A percentile compares a stretch with the other conserved stretches of the same genome.
Evolutionary conservation across 2,888 invertebrate species (phyloP).

Genomic region (Drosophila sordidapex): DNA sequence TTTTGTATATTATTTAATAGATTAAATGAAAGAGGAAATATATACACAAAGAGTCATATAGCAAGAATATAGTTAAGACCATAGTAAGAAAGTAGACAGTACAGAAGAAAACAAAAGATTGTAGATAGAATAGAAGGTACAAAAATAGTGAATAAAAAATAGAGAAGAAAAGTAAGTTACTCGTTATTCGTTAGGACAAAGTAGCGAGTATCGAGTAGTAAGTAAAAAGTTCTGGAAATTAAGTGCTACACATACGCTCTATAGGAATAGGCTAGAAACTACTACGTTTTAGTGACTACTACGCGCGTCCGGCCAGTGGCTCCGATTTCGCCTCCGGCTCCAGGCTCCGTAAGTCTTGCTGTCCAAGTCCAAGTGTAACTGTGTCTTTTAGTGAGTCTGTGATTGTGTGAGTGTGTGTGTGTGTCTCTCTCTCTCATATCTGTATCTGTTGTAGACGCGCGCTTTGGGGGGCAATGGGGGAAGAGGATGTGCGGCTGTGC

Average conservation of each 20-base stretch:
- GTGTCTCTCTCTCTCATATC: neutral
- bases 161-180: neutral
- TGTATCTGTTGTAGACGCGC: conserved; percentile 49
- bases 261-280: conserved; percentile 74
- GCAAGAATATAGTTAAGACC: conserved; percentile 17
- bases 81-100: neutral
- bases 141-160: conserved; percentile 1
- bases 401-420: conserved; percentile 1
- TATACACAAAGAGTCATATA: conserved; percentile 59
- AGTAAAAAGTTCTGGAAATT: conserved; percentile 20
- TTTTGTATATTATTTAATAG: conserved; percentile 46
- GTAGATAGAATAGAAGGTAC: neutral
- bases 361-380: conserved; percentile 31
- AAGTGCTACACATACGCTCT: conserved; percentile 56
- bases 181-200: neutral
- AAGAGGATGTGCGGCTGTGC: conserved; percentile 10
- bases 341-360: conserved; percentile 14
- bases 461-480: conserved; percentile 9
- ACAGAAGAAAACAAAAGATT: neutral
- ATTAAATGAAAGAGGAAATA: conserved; percentile 50
- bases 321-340: conserved; percentile 4
- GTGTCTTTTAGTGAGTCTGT: conserved; percentile 13
- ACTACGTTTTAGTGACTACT: conserved; percentile 73
- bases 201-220: conserved; percentile 3
- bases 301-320: conserved; percentile 58